A percentile compares a stretch with the other conserved stretches of the same genome.
Evolutionary conservation across 2,113 vertebrate genomes (phyloP).

Genomic region (Poicephalus meyeri): DNA sequence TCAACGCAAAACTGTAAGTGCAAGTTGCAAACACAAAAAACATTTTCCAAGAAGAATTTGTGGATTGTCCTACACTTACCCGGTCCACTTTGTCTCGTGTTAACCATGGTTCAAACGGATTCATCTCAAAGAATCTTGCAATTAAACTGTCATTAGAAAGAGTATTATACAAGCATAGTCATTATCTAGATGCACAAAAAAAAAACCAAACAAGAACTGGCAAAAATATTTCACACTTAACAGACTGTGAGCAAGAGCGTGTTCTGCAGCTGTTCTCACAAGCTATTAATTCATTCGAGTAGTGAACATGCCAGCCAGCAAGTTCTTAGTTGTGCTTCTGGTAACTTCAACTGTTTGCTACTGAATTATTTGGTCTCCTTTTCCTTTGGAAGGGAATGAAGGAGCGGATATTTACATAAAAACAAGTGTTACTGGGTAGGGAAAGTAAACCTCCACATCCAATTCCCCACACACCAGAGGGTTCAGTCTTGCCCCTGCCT

Average conservation of each 20-base stretch:
- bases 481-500: background rate
- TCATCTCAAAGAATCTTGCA: conserved; percentile 83
- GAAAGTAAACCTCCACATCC: background rate
- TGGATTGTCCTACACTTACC: conserved; percentile 73
- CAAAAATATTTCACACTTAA: background rate
- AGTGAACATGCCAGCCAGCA: background rate
- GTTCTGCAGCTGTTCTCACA: background rate
- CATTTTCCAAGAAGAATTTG: background rate
- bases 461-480: background rate
- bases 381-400: background rate
- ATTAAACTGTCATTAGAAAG: conserved; percentile 73
- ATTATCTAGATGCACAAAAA: background rate
- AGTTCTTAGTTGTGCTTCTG: background rate
- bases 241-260: background rate
- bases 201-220: background rate
- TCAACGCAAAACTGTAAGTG: background rate
- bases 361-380: background rate
- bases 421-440: background rate
- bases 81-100: conserved; percentile 91
- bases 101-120: conserved; percentile 89
- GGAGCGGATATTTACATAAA: background rate
- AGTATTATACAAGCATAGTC: background rate
- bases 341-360: background rate
- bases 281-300: background rate
- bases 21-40: background rate